Percentiles rank a stretch among this genome's conserved stretches.
Conservation (phyloP, 1,140 invertebrate species). For the Zaprionus taronus region DNA sequence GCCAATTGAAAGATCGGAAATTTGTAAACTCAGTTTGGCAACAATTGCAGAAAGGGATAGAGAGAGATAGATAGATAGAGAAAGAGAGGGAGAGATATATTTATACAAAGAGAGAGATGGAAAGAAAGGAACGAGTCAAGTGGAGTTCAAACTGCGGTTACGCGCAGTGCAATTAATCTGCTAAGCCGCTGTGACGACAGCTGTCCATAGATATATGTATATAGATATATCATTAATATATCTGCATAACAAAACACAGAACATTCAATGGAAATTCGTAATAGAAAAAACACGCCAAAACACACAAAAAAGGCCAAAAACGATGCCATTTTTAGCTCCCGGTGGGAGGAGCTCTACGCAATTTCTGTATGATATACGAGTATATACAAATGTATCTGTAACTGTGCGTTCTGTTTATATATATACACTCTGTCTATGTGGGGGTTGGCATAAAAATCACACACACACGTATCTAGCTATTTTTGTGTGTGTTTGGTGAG, state of each 20-base stretch:
- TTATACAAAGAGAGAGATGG: not conserved
- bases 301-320: constrained; percentile 40
- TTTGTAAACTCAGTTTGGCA: constrained; percentile 11
- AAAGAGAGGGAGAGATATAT: not conserved
- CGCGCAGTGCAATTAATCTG: constrained; percentile 70
- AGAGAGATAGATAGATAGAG: constrained; percentile 14
- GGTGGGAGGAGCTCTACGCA: constrained; percentile 57
- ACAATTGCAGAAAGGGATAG: constrained; percentile 1
- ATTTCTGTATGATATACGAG: constrained; percentile 5
- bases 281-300: constrained; percentile 29
- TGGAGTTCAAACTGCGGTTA: constrained; percentile 36
- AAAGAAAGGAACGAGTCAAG: not conserved
- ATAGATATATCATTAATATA: constrained; percentile 20
- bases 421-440: constrained; percentile 32
- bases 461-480: constrained; percentile 10
- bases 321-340: constrained; percentile 15
- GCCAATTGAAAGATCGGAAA: constrained; percentile 33
- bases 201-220: constrained; percentile 8
- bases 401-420: constrained; percentile 10
- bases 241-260: constrained; percentile 35
- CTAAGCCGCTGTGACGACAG: constrained; percentile 74
- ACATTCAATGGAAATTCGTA: constrained; percentile 34
- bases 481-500: constrained; percentile 16
- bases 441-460: constrained; percentile 41
- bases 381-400: not conserved